Percentiles rank a stretch among this genome's conserved stretches.
These are phyloP conservation scores for Cepaea nemoralis DNA, from an alignment of 1,140 invertebrate genomes.

Conservation along the genomic window DNA sequence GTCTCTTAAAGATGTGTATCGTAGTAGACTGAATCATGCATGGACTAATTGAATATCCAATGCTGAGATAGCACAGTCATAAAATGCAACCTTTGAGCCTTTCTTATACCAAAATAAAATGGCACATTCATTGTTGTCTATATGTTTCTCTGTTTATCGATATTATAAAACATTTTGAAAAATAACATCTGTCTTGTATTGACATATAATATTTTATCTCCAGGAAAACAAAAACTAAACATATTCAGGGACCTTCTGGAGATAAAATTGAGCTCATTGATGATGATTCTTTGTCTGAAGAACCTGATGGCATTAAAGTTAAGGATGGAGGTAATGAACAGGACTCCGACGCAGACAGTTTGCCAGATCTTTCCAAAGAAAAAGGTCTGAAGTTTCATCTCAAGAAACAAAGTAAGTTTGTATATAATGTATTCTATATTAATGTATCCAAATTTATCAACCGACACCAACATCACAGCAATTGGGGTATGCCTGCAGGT, in stretches of 20 bases:
- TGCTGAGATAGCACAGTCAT: too few species aligned
- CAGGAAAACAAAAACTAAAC: constrained; percentile 35
- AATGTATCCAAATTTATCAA: too few species aligned
- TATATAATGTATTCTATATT: background rate
- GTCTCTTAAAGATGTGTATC: too few species aligned
- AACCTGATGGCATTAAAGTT: constrained; percentile 42
- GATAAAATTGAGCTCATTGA: constrained; percentile 55
- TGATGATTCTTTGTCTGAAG: constrained; percentile 49
- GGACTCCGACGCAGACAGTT: constrained; percentile 58
- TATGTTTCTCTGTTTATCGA: too few species aligned
- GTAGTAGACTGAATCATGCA: too few species aligned
- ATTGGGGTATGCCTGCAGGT: too few species aligned
- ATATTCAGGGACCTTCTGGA: constrained; percentile 6
- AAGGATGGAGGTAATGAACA: constrained; percentile 48
- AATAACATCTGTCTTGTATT: background rate
- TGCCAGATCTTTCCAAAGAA: constrained; percentile 66
- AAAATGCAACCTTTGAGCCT: too few species aligned
- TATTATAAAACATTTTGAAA: too few species aligned
- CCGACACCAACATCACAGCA: too few species aligned
- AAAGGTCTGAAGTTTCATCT: constrained; percentile 70
- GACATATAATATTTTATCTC: background rate
- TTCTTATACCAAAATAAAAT: too few species aligned
- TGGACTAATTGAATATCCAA: too few species aligned
- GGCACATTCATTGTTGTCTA: too few species aligned
- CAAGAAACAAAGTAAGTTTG: constrained; percentile 67